Base-by-base conservation (phyloP, 2,888 invertebrate species). In the Glomeris marginata region DNA sequence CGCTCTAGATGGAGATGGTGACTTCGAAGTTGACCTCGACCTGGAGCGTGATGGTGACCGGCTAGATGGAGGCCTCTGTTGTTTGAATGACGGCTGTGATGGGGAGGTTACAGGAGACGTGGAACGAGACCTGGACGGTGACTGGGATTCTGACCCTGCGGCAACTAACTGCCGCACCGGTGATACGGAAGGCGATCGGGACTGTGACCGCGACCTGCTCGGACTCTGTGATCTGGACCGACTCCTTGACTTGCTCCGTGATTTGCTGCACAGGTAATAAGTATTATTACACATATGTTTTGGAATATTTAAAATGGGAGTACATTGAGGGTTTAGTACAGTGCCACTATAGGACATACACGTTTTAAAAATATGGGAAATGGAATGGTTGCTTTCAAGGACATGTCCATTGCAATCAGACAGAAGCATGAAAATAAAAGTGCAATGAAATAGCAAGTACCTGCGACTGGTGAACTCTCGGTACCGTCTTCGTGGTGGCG, bases 121-220 rank as follows among this genome's bases (percentile, higher is more conserved):
- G 67, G 64, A 55, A 68, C 68, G 1, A 68, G 69, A 54, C 67
- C 67, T n/a, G 68, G 67, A 55, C 69, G 70, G 45, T 69, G 70
- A 49, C 56, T 36, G 47, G 20, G 51, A 51, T 8, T 47, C 43
- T 2, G 47, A 43, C 16, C 28, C 18, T 4, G 42, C 16, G 8
- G n/a, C 16, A 8, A 46, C 22, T 13, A 22, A 45, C n/a, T 4
- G 21, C 28, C 28, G 28, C 28, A 28, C 28, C 3, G 28, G 28
- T 28, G 28, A 28, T 5, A 8, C 28, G 46, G 54, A 21, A 56
- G 52, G 38, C 60, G 58, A 45, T 60, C 59, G 8, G 57, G 55
- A 33, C 57, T 56, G 38, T 54, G 54, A 40, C 53, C 58, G 68
- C 63, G 54, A 74, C 64, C 62, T 67, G 61, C 66, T 69, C 57